A percentile compares a stretch with the other conserved stretches of the same genome.
phyloP scores from a whole-genome alignment of 2,797 vertebrate genomes.

The Channallabes apus region DNA sequence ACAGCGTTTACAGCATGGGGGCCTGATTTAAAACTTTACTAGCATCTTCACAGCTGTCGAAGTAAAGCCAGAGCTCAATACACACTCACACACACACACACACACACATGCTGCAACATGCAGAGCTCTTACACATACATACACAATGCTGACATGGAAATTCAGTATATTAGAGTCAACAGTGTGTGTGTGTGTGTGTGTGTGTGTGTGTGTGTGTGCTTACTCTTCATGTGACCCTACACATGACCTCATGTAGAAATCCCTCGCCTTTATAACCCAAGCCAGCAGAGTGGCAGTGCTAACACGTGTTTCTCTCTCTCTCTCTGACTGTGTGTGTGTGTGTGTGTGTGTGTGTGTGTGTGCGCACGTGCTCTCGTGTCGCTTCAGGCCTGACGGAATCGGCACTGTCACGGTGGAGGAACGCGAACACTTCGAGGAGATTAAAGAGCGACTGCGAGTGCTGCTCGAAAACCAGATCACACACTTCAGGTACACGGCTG shows the following conservation, averaged over 20 bases:
- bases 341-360: conserved; percentile 41
- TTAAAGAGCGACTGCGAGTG: conserved; percentile 94
- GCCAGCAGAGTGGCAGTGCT: conserved; percentile 32
- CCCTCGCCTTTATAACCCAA: conserved; percentile 26
- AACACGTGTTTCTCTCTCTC: conserved; percentile 5
- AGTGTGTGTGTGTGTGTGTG: not conserved
- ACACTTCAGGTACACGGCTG: conserved; percentile 86
- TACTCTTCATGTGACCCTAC: conserved; percentile 22
- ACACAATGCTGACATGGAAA: not conserved
- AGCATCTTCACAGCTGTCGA: not conserved
- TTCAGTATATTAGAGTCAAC: not conserved
- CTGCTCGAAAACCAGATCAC: conserved; percentile 98
- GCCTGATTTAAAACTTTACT: not conserved
- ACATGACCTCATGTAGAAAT: conserved; percentile 27
- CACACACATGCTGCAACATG: conserved; percentile 49
- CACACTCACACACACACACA: not conserved
- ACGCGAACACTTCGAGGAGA: conserved; percentile 93
- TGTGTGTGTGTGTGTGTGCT: conserved; percentile 2
- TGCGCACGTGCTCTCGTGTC: conserved; percentile 1
- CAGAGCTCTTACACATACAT: conserved; percentile 43
- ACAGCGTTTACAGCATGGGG: not conserved
- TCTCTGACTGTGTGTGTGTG: conserved; percentile 15
- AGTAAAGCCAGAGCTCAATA: not conserved
- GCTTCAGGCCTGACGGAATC: conserved; percentile 90
- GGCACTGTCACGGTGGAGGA: conserved; percentile 94